These are phyloP conservation scores for Phataginus tetradactyla DNA, from an alignment of 2,797 vertebrate species.

Conservation along the genomic window DNA sequence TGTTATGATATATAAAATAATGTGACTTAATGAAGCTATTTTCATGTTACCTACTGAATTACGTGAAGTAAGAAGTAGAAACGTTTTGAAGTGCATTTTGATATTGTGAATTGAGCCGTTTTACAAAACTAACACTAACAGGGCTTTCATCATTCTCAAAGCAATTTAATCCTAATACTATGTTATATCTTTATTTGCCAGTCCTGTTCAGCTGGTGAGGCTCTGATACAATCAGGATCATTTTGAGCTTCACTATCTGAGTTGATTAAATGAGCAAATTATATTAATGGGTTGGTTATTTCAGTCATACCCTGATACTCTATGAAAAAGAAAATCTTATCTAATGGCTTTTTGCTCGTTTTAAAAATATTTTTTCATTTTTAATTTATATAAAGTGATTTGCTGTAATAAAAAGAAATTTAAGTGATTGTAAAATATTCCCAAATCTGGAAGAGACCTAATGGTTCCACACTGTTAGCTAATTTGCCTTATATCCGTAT, in stretches of 20 bases:
- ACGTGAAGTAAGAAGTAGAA: conserved; percentile 14
- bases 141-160: not conserved
- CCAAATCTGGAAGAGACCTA: not conserved
- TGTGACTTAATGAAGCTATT: conserved; percentile 43
- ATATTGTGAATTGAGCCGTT: not conserved
- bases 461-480: not conserved
- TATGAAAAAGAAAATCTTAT: conserved; percentile 39
- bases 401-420: conserved; percentile 13
- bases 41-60: conserved; percentile 7
- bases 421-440: not conserved
- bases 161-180: not conserved
- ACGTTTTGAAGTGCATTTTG: not conserved
- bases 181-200: not conserved
- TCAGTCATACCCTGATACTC: not conserved
- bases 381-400: conserved; percentile 34
- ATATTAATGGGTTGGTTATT: not conserved
- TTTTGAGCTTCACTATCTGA: conserved; percentile 28
- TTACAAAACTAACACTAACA: not conserved
- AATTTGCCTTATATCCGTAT: not conserved
- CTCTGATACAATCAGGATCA: not conserved
- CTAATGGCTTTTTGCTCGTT: not conserved
- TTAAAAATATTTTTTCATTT: conserved; percentile 9
- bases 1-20: conserved; percentile 47
- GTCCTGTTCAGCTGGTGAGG: not conserved
- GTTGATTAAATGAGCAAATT: conserved; percentile 8